A percentile compares a stretch with the other conserved stretches of the same genome.
Evolutionary conservation across 2,888 invertebrate genomes (phyloP).

Genomic region (Keiferia lycopersicella): DNA sequence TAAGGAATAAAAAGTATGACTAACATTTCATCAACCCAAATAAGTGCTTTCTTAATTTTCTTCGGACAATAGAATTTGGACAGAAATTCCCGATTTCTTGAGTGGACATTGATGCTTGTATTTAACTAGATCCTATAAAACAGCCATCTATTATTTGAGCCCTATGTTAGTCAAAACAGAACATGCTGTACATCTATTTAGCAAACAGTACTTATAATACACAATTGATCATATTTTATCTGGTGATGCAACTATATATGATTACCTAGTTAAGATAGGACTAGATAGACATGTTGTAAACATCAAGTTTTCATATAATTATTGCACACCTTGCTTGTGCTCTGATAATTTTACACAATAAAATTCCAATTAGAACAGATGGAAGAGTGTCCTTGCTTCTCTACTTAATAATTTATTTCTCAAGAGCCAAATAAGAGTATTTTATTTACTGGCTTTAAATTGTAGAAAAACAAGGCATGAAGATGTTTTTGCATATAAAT

Average conservation of each 20-base stretch:
- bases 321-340: conserved; percentile 5
- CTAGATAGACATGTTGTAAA: neutral
- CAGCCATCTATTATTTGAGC: conserved; percentile 31
- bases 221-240: neutral
- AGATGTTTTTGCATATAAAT: neutral
- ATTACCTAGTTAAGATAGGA: neutral
- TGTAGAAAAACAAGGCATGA: conserved; percentile 15
- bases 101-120: conserved; percentile 51
- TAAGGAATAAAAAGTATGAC: conserved; percentile 37
- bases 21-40: conserved; percentile 57
- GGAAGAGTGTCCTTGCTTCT: conserved; percentile 1
- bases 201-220: neutral
- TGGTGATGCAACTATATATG: neutral
- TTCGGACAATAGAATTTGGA: conserved; percentile 48
- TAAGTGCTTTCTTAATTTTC: conserved; percentile 43
- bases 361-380: neutral
- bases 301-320: neutral
- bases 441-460: neutral
- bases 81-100: conserved; percentile 46
- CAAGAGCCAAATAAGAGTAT: neutral
- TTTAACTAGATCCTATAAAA: conserved; percentile 46
- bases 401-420: neutral
- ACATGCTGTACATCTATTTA: neutral
- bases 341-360: neutral
- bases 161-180: neutral